Base-by-base conservation (phyloP, 2,113 vertebrate species). In the Cricetomys ansorgei region DNA sequence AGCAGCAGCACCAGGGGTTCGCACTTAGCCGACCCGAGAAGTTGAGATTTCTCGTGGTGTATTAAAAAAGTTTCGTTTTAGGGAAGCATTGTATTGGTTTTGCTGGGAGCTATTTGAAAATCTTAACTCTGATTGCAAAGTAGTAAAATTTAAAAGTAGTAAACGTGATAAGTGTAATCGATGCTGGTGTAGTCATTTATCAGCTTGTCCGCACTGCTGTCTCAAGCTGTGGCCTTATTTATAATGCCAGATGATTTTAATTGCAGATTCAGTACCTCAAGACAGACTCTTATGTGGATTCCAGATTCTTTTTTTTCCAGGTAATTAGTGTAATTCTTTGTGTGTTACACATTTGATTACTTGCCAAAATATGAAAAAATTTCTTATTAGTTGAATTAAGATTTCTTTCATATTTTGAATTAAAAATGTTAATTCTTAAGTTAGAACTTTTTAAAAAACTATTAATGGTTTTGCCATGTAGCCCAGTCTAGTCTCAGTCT, bases 251-350 rank as follows among this genome's bases (percentile, higher is more conserved):
- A 86, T 9, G 34, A 91, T 97, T 97, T 97, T n/a, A 40, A 94
- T 96, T 97, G 29, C 96, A 99, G 99, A 96, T 99, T 99, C 98
- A 99, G 99, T 98, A 99, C 99, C 92, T 99, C 99, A 96, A 99
- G 99, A 96, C 99, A 99, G 98, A 99, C 99, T 75, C 99, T 99
- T 43, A 99, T 99, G 99, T 99, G 99, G 99, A 99, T 99, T 98
- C 99, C 99, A 96, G 99, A 99, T 98, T 99, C 99, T 12, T 99
- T 99, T 98, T 99, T 99, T 98, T 99, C 99, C 96, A 99, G 99
- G 99, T 99, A 99, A 97, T 97, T 94, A 34, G 95, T 94, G 13
- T 83, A 80, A 93, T 88, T 95, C 25, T 87, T 89, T 64, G 67
- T 55, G 70, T 79, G 59, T 72, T 83, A 10, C 55, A 53, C 1